Conservation (phyloP, 2,113 vertebrate genomes). For the Mesitornis unicolor region DNA sequence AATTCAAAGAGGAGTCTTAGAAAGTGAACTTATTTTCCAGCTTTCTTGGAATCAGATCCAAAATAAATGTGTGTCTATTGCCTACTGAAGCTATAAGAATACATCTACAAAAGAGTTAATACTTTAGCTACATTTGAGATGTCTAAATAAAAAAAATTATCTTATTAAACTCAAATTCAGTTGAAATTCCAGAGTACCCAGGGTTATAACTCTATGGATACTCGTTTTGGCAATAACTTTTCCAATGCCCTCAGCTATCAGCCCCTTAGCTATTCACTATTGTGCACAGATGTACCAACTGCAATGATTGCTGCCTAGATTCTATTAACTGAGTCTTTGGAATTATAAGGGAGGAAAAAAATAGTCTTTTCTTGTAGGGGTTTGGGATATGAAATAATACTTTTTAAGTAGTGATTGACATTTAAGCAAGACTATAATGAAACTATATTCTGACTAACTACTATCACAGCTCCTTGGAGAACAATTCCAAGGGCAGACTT, state of each 20-base stretch:
- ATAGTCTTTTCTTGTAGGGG: rapidly evolving
- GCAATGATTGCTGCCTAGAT: background rate
- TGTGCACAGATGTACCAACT: background rate
- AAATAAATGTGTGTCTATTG: background rate
- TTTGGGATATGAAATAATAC: background rate
- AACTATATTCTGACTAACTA: background rate
- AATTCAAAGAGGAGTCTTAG: no score
- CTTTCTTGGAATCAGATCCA: no score
- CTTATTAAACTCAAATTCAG: background rate
- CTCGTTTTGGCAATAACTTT: background rate
- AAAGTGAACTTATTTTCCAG: no score
- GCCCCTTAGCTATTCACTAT: background rate
- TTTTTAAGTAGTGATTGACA: background rate
- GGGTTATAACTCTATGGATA: background rate
- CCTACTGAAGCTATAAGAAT: background rate
- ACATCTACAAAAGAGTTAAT: background rate
- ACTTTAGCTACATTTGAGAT: background rate
- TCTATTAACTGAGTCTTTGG: background rate
- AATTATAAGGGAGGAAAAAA: background rate
- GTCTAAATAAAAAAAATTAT: background rate
- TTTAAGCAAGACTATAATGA: background rate
- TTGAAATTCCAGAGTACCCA: background rate
- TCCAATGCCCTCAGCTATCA: background rate
- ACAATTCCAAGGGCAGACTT: no score
- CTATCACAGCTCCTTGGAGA: background rate